phyloP scores from a whole-genome alignment of 2,797 vertebrate species.

The Malurus leucopterus region DNA sequence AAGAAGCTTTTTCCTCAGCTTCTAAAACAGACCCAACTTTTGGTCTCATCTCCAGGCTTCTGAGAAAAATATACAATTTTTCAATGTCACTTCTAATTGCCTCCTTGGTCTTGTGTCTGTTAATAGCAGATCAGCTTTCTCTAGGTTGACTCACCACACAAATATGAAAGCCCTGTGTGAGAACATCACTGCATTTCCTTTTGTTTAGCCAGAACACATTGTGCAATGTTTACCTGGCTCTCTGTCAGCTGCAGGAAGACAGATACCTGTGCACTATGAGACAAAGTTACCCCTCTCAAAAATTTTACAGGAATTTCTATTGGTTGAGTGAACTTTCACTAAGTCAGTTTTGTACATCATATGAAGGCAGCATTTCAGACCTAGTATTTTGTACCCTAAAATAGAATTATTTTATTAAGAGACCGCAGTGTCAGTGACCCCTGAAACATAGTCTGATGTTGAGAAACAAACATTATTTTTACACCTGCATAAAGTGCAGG shows the following conservation, averaged over 20 bases:
- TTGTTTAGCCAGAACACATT: neutral
- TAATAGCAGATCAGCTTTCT: neutral
- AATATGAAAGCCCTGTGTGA: neutral
- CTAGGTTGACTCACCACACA: neutral
- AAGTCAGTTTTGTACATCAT: neutral
- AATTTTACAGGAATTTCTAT: neutral
- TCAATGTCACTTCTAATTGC: neutral
- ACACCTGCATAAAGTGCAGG: neutral
- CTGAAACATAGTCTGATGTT: neutral
- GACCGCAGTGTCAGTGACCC: accelerated
- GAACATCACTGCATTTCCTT: neutral
- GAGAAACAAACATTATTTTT: neutral
- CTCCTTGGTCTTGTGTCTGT: neutral
- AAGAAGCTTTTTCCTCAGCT: neutral
- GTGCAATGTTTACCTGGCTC: neutral
- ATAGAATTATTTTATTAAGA: neutral
- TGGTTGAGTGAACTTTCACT: neutral
- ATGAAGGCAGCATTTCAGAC: neutral
- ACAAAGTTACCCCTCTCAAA: neutral
- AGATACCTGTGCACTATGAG: neutral
- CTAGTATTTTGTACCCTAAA: neutral
- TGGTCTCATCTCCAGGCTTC: neutral
- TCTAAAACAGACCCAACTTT: neutral
- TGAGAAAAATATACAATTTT: neutral
- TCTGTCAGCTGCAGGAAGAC: neutral